Base-by-base conservation (phyloP, 2,113 vertebrate species). In the Morone saxatilis region DNA sequence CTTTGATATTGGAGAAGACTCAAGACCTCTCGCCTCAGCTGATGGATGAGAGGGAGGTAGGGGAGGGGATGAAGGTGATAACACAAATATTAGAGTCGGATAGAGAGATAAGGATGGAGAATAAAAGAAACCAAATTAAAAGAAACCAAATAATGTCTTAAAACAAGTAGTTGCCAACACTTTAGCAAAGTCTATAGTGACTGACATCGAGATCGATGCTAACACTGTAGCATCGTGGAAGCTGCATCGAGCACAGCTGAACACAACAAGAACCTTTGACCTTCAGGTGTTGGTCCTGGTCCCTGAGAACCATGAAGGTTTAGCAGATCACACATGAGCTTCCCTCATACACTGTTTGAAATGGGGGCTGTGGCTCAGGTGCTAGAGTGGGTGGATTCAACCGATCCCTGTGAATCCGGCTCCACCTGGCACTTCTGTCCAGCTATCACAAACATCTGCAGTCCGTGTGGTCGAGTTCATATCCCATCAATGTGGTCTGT, bases 1-100 rank as follows among this genome's bases (percentile, higher is more conserved):
- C 76, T 77, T 70, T 79, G 75, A 84, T 84, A 84, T 81, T 8
- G 4, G 73, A 63, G 68, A 19, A 70, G 63, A 54, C 41, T 63
- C 5, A 12, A 63, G 48, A 56, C 62, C 78, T 47, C 20, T 78
- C n/a, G 3, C 31, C 76, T 38, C 8, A 0, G n/a, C 47, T 68
- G 71, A 65, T 16, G 16, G 75, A 66, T 25, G 78, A 48, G 31
- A 4, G n/a, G 16, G 60, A 38, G 48, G 25, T 2, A 20, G 38
- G 1, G 17, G 59, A 7, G 9, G 38, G 4, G 60, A 56, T 40
- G 41, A 38, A 57, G 65, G 59, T 6, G 61, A 69, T 7, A 22
- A 40, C 38, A 41, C 10, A 47, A n/a, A 75, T 20, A 43, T 13
- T 6, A 71, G 36, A 19, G 13, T 6, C 2, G 8, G 22, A 20